Evolutionary conservation across 2,797 vertebrate species (phyloP).

Genomic region (Huso huso): DNA sequence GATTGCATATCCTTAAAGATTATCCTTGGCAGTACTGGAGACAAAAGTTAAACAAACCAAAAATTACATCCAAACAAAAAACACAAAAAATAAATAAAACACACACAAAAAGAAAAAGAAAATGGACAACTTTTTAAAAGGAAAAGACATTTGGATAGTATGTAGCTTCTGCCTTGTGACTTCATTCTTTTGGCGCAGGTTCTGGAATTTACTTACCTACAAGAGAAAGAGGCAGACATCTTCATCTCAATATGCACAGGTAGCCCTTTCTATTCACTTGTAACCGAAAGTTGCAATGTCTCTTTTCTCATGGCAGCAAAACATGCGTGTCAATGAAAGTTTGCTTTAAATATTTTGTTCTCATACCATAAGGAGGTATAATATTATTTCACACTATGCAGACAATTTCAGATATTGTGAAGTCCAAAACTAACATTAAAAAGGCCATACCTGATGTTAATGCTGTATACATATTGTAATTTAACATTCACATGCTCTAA

Average conservation of each 20-base stretch:
- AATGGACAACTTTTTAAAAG: constrained; percentile 70
- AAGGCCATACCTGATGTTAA: too few species aligned
- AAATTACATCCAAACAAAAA: too few species aligned
- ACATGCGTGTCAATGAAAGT: not conserved
- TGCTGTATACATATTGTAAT: too few species aligned
- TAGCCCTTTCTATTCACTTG: constrained; percentile 41
- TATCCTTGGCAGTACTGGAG: constrained; percentile 14
- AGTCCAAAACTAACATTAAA: too few species aligned
- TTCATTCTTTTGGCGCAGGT: constrained; percentile 68
- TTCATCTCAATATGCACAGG: constrained; percentile 57
- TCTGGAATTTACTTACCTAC: constrained; percentile 65
- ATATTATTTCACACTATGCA: too few species aligned
- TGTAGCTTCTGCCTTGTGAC: constrained; percentile 74
- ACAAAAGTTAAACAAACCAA: not conserved
- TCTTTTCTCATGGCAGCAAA: not conserved
- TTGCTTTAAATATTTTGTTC: too few species aligned
- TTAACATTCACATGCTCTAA: too few species aligned
- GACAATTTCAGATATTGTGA: too few species aligned
- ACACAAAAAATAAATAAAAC: constrained; percentile 12
- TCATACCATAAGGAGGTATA: too few species aligned
- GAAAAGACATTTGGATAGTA: constrained; percentile 76
- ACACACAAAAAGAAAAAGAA: constrained; percentile 16
- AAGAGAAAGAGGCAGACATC: constrained; percentile 55
- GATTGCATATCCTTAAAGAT: constrained; percentile 32
- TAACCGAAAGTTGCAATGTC: not conserved